Conservation (phyloP, 92 coral and sea anemone genomes). For the Phenganax subtilis region DNA sequence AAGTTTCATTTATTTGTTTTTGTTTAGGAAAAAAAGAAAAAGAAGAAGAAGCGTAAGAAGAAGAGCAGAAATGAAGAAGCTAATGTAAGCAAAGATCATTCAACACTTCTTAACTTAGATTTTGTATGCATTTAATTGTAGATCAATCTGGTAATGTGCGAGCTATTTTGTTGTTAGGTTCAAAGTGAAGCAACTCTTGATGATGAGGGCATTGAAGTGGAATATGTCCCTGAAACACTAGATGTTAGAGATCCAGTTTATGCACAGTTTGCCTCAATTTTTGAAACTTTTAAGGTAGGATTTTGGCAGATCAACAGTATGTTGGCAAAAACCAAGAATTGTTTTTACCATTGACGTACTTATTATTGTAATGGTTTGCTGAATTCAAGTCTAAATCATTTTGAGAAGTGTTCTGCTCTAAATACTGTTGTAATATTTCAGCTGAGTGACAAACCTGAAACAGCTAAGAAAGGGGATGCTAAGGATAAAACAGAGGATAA, state of each 20-base stretch:
- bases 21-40: conserved; percentile 67
- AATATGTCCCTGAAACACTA: conserved; percentile 73
- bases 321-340: background rate
- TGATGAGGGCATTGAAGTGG: conserved; percentile 83
- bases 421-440: conserved; percentile 7
- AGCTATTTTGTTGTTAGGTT: background rate
- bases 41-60: conserved; percentile 64
- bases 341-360: background rate
- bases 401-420: background rate
- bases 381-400: background rate
- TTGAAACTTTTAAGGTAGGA: conserved; percentile 89
- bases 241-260: conserved; percentile 82
- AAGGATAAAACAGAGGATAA: conserved; percentile 66
- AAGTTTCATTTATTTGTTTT: background rate
- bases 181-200: conserved; percentile 41
- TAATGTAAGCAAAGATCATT: conserved; percentile 6
- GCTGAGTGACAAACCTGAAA: conserved; percentile 56
- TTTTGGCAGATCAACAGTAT: background rate
- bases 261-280: conserved; percentile 84
- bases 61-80: conserved; percentile 24
- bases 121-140: background rate
- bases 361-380: too few species aligned
- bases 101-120: background rate
- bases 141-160: background rate
- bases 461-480: conserved; percentile 57